These are phyloP conservation scores for Drosophila burlai DNA, from an alignment of 1,140 invertebrate species.

Conservation along the genomic window DNA sequence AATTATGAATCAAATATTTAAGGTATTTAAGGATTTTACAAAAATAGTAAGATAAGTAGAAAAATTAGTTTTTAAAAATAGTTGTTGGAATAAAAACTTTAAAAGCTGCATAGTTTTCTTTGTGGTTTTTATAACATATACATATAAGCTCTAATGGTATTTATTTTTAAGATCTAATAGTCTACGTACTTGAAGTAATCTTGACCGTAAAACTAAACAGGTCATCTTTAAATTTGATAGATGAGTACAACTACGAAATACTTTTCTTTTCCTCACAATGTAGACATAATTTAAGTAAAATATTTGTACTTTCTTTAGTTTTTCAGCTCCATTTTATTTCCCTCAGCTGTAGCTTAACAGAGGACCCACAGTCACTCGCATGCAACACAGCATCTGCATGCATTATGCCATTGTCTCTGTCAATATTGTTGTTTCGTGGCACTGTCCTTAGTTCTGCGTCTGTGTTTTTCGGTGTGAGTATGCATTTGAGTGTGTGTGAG, in stretches of 20 bases:
- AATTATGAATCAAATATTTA: no score
- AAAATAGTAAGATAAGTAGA: no score
- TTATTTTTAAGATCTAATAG: no score
- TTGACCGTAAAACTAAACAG: not conserved
- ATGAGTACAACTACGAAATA: not conserved
- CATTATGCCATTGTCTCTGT: conserved; percentile 79
- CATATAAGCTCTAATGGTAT: no score
- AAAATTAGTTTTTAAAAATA: no score
- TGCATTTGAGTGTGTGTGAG: conserved; percentile 12
- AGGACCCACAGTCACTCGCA: conserved; percentile 37
- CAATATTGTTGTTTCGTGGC: conserved; percentile 73
- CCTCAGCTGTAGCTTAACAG: not conserved
- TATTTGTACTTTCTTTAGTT: not conserved
- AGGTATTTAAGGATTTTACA: no score
- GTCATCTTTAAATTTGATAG: not conserved
- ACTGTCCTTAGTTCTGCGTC: conserved; percentile 41
- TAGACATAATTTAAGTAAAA: not conserved
- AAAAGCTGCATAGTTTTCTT: no score
- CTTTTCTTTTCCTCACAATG: no score
- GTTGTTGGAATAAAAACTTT: no score
- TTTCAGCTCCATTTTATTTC: not conserved
- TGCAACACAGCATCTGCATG: conserved; percentile 62
- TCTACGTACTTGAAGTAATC: not conserved
- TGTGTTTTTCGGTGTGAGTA: conserved; percentile 20
- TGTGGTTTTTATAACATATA: not conserved